Evolutionary conservation across 2,888 invertebrate species (phyloP), one percentile per base, ranked within the genome.

Genomic region (Apomyelois bistriatella): DNA sequence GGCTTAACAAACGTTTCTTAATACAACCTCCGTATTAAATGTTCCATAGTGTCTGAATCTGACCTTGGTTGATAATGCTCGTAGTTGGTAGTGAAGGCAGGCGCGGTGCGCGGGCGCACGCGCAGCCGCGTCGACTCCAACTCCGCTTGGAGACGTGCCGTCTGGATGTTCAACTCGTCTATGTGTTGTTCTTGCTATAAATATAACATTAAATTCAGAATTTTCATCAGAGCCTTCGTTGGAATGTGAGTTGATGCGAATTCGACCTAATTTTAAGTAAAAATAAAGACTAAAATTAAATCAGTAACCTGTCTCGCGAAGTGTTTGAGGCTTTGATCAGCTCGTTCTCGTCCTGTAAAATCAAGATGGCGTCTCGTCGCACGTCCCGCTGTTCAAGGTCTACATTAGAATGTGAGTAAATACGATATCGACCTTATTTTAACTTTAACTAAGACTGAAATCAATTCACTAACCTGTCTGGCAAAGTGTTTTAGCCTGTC

Each of bases 271-370:
- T n/a, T n/a, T n/a, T n/a, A n/a, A n/a, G n/a, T n/a, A n/a, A n/a
- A n/a, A n/a, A n/a, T n/a, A n/a, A n/a, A n/a, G n/a, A n/a, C n/a
- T n/a, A n/a, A n/a, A n/a, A n/a, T n/a, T n/a, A n/a, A n/a, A n/a
- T n/a, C n/a, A 10, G 16, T 60, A 52, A 87, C 90, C 81, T 88
- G 84, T 58, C 61, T 66, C 12, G 82, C 76, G 9, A 80, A 71
- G 0, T 62, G 58, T 56, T 71, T 79, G 1, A 89, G 72, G 1
- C 76, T 65, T 0, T n/a, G n/a, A n/a, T n/a, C n/a, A n/a, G n/a
- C n/a, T 76, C 72, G 47, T 87, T 87, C 61, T 87, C 87, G 0
- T 77, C 72, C 1, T 55, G 58, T 1, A 86, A 64, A 1, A 56
- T 56, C 3, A 72, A 32, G 0, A 65, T 32, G 28, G 48, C 5